Base-by-base conservation (phyloP, 2,113 vertebrate species). In the Notarius quadriscutis region DNA sequence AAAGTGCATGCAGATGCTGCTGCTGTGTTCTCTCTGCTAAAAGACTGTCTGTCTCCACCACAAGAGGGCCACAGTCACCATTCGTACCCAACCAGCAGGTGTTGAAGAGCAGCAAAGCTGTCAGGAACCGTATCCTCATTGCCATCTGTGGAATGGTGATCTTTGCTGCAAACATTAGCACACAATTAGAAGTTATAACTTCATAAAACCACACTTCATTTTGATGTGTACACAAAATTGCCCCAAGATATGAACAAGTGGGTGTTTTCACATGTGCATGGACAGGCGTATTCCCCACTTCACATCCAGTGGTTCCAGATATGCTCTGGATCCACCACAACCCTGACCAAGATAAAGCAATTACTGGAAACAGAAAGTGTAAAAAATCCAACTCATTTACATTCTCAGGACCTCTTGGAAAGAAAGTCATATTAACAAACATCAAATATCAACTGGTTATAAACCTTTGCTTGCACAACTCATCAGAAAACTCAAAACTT, bases 1-100 rank as follows among this genome's bases (percentile, higher is more conserved):
- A 99, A 25, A 99, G 96, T 18, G 96, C 96, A 87, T 97, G 96
- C 86, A 99, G 95, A 89, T 99, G 96, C 50, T 93, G 93, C 34
- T 93, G 96, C 90, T 94, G 97, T 84, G 94, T 94, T 71, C 90
- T 92, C 77, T 94, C 88, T 0, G 98, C 97, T 87, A 93, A 90
- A 81, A 93, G 94, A 25, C 25, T 2, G 87, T 98, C 96, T 0
- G 72, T 62, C 60, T 88, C 80, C 1, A 87, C 20, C 0, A 78
- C 0, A 4, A 89, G 14, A 18, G n/a, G n/a, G 53, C 83, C 15
- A 75, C 93, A 93, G 80, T 90, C 84, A 17, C 81, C 51, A 0
- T 65, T 60, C 9, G 65, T 53, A 22, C 8, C 10, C 77, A 85
- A 50, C 55, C 51, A 81, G 34, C 84, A 74, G 0, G 20, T 77